Conservation (phyloP, 2,888 invertebrate genomes). For the Nezara viridula region DNA sequence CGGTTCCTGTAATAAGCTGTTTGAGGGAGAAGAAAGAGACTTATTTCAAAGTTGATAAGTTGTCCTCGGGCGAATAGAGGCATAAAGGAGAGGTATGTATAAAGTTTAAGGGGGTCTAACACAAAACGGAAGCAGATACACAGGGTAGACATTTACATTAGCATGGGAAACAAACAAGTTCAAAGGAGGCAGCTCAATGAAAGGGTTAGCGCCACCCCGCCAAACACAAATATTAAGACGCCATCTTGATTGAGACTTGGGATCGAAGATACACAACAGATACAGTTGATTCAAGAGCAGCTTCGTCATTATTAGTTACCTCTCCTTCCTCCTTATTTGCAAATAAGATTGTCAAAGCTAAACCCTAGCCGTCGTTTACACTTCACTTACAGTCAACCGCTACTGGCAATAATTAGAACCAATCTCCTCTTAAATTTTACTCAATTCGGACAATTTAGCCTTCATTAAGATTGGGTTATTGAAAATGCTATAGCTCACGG, state of each 20-base stretch:
- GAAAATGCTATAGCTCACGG: background rate
- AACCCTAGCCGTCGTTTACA: constrained; percentile 29
- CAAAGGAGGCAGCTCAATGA: constrained; percentile 56
- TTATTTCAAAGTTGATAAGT: constrained; percentile 48
- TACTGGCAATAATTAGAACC: constrained; percentile 21
- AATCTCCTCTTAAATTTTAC: background rate
- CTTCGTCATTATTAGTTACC: constrained; percentile 55
- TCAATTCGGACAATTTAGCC: background rate
- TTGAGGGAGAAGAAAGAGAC: constrained; percentile 37
- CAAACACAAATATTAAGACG: constrained; percentile 61
- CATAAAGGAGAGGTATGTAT: constrained; percentile 49
- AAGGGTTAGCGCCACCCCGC: constrained; percentile 52
- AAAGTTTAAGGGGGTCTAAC: constrained; percentile 33
- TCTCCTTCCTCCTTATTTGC: constrained; percentile 59
- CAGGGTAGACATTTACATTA: constrained; percentile 58
- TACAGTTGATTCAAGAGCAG: constrained; percentile 58
- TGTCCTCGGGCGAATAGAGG: constrained; percentile 34
- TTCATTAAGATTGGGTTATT: background rate
- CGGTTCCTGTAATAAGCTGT: constrained; percentile 13
- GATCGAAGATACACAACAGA: constrained; percentile 61
- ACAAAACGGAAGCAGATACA: constrained; percentile 53
- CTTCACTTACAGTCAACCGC: constrained; percentile 49
- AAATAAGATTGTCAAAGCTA: constrained; percentile 58
- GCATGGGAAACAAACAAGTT: constrained; percentile 56
- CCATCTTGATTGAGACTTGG: constrained; percentile 62